These are phyloP conservation scores for Pristionchus entomophagus DNA, from an alignment of 2,888 invertebrate genomes.

Conservation along the genomic window DNA sequence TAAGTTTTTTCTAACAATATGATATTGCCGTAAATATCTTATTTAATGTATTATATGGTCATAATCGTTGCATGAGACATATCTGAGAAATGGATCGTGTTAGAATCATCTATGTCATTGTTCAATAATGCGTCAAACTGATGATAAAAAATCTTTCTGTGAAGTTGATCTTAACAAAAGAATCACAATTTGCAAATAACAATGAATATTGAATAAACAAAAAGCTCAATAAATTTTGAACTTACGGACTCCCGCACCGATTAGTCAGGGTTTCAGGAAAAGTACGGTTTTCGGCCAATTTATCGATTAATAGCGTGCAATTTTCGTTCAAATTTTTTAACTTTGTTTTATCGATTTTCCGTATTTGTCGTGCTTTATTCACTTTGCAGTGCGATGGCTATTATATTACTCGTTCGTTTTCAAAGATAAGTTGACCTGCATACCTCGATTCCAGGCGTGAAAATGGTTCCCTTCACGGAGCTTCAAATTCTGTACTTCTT, in stretches of 20 bases:
- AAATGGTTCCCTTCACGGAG: conserved; percentile 10
- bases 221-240: neutral
- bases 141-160: neutral
- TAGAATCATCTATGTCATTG: neutral
- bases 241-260: neutral
- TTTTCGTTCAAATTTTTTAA: neutral
- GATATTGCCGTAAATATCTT: neutral
- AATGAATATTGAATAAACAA: neutral
- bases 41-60: neutral
- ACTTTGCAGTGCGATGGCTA: neutral
- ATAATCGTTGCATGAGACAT: neutral
- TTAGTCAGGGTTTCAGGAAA: neutral
- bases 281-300: neutral
- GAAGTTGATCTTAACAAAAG: neutral
- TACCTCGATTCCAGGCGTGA: neutral
- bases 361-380: neutral
- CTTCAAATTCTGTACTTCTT: neutral
- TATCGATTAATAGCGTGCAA: too few relatives aligned
- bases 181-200: too few relatives aligned
- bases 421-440: neutral
- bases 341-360: neutral
- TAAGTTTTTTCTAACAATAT: neutral
- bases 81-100: neutral
- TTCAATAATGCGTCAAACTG: neutral
- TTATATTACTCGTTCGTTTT: neutral